Conservation (phyloP, 2,888 invertebrate genomes). For the Podotricha telesiphe region DNA sequence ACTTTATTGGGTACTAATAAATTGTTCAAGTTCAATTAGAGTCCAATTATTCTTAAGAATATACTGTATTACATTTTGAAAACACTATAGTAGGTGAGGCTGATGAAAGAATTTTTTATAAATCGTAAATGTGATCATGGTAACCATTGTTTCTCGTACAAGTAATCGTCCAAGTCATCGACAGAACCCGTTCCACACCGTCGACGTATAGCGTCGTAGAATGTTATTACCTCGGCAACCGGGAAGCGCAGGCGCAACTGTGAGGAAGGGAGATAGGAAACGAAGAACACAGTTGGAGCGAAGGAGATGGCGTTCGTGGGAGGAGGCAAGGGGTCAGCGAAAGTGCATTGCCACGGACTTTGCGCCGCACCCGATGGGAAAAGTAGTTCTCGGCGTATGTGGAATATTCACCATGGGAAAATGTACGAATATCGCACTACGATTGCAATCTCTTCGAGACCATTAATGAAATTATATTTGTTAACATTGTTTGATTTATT, state of each 20-base stretch:
- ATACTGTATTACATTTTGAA: neutral
- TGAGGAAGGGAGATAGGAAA: conserved; percentile 61
- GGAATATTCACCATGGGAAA: conserved; percentile 67
- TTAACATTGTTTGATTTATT: neutral
- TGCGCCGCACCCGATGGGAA: conserved; percentile 77
- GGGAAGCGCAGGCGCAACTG: conserved; percentile 79
- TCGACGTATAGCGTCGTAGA: conserved; percentile 80
- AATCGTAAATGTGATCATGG: conserved; percentile 59
- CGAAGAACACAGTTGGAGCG: conserved; percentile 66
- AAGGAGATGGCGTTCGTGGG: conserved; percentile 71
- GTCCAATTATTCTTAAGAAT: neutral
- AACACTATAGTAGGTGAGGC: neutral
- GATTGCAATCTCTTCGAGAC: conserved; percentile 25
- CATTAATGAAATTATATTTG: neutral
- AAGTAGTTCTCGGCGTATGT: conserved; percentile 68
- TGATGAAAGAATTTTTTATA: conserved; percentile 22
- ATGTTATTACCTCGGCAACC: conserved; percentile 72
- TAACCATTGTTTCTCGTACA: conserved; percentile 76
- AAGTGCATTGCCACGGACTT: conserved; percentile 82
- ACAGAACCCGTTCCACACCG: conserved; percentile 82
- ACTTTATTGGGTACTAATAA: conserved; percentile 41
- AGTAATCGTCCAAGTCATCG: conserved; percentile 80
- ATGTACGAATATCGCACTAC: conserved; percentile 46
- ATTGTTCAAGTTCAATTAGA: neutral
- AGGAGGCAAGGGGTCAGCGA: conserved; percentile 82